Base-by-base conservation (phyloP, 1,140 invertebrate species). In the Cecropterus lyciades region DNA sequence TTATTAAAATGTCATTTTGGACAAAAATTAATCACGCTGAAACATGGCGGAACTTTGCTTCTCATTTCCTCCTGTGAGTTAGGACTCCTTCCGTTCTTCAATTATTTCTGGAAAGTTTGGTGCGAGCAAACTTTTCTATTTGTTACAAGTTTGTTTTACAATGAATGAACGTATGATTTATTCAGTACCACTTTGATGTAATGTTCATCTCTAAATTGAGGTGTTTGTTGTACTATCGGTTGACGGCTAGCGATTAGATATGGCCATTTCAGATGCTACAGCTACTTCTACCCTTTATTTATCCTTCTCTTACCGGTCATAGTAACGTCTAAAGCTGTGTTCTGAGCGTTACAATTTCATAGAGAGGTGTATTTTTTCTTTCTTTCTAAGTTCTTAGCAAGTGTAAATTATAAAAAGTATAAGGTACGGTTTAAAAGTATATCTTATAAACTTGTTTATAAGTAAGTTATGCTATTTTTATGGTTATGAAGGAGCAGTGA, bases 91-190 rank as follows among this genome's bases (percentile, higher is more conserved):
- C 57, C 57, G 45, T 62, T 62, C 30, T 37, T 62, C 45, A 62
- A 62, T 49, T 62, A 62, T 62, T 62, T 49, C 57, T 37, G 57
- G 9, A 49, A 62, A 62, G 27, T 62, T 62, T 17, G 46, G 15
- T 40, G n/a, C 45, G 20, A 20, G 30, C 46, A 46, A 69, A 69
- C 67, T 69, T 56, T 46, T 55, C 67, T 55, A 69, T 69, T 71
- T 53, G 57, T 66, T 55, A 66, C 63, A 62, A 62, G 57, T 62
- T 62, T 62, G 45, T 24, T 56, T 62, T 57, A 70, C 52, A 62
- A 63, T 65, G 45, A 67, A 62, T 69, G 63, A 68, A 68, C 51
- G 66, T 68, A 69, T 69, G 67, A 69, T 69, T 69, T 65, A 69
- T 69, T 69, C 56, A 67, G 51, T 48, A 48, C 37, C 52, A 60